A percentile compares a stretch with the other conserved stretches of the same genome.
Conservation (phyloP, 2,888 invertebrate genomes). For the Aphidoletes aphidimyza region DNA sequence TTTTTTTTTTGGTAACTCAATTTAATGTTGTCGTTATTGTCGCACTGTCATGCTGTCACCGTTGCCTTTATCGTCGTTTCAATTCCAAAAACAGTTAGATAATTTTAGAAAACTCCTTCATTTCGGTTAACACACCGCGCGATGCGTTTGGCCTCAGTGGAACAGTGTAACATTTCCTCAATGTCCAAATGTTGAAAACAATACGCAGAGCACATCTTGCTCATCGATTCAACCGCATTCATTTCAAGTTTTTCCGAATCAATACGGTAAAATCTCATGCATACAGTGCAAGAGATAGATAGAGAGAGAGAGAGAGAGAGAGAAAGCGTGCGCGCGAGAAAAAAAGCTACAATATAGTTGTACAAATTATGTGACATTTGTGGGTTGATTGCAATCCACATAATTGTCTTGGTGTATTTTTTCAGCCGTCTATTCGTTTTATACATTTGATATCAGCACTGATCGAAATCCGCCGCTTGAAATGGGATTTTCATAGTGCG, state of each 20-base stretch:
- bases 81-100: no score
- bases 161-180: background rate
- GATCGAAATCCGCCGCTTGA: background rate
- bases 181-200: background rate
- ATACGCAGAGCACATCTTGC: background rate
- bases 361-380: conserved; percentile 52
- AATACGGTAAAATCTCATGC: no score
- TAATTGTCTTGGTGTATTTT: conserved; percentile 30
- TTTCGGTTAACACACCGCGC: no score
- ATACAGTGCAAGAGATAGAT: no score
- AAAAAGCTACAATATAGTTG: background rate
- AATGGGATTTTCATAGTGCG: background rate
- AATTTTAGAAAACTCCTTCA: no score
- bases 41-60: no score
- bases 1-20: no score
- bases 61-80: no score
- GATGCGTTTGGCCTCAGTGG: no score
- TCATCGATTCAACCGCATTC: background rate
- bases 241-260: conserved; percentile 29
- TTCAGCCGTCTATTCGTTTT: background rate
- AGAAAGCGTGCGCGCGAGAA: no score
- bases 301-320: no score
- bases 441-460: background rate
- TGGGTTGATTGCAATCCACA: conserved; percentile 48
- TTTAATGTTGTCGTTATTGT: no score